Conservation (phyloP, 2,888 invertebrate species). For the Brachyptera putata region DNA sequence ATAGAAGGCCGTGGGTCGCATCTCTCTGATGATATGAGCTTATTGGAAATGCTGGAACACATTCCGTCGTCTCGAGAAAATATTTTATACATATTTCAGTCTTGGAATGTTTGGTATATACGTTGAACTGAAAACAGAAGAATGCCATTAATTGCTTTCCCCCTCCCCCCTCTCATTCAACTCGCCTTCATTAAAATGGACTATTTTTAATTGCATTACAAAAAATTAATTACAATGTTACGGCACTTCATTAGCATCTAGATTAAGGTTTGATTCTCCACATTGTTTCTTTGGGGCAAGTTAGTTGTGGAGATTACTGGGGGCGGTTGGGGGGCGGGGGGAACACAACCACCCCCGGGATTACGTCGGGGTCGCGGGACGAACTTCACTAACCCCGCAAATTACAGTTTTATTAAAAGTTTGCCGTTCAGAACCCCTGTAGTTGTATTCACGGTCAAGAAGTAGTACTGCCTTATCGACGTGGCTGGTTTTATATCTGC, state of each 20-base stretch:
- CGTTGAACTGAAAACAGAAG: slow-evolving; percentile 5
- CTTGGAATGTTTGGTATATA: slow-evolving; percentile 14
- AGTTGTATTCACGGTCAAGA: too few relatives aligned
- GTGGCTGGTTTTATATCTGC: too few relatives aligned
- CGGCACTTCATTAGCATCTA: slow-evolving; percentile 34
- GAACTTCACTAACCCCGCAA: slow-evolving; percentile 28
- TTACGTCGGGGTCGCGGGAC: slow-evolving; percentile 22
- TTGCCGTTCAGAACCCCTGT: slow-evolving; percentile 17
- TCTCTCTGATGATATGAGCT: too few relatives aligned
- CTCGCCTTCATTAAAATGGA: slow-evolving; percentile 35
- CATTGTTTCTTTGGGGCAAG: slow-evolving; percentile 32
- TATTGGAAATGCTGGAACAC: too few relatives aligned
- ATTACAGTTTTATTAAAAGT: slow-evolving; percentile 26
- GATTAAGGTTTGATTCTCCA: slow-evolving; percentile 35
- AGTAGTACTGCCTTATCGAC: too few relatives aligned
- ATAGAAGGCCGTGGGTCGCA: too few relatives aligned
- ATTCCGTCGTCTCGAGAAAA: background rate
- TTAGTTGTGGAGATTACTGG: slow-evolving; percentile 11
- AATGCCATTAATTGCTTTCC: slow-evolving; percentile 12
- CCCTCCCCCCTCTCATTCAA: slow-evolving; percentile 28
- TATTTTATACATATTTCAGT: slow-evolving; percentile 14
- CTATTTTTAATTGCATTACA: slow-evolving; percentile 34
- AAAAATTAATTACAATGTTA: slow-evolving; percentile 34
- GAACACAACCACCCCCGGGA: slow-evolving; percentile 2
- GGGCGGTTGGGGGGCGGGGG: background rate